These are phyloP conservation scores for Dolichopus griseipennis DNA, from an alignment of 2,888 invertebrate species.

Conservation along the genomic window DNA sequence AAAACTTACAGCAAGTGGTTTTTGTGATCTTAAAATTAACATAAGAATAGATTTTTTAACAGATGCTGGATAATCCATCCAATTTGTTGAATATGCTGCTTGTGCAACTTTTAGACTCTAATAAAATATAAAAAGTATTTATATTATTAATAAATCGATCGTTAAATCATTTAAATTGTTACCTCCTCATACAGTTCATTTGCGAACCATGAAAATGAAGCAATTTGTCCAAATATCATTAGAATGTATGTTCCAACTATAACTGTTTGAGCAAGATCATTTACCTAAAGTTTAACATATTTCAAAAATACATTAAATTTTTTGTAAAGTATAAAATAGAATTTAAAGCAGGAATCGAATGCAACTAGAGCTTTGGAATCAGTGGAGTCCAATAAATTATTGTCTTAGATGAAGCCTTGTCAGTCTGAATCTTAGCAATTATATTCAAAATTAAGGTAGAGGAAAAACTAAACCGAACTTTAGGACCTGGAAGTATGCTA, in stretches of 20 bases:
- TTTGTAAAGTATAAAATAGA: too few species aligned
- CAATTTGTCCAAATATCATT: constrained; percentile 37
- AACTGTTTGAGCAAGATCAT: constrained; percentile 29
- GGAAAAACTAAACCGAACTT: too few species aligned
- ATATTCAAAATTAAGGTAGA: too few species aligned
- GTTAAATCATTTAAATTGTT: neutral
- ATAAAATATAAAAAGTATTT: constrained; percentile 7
- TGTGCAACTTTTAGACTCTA: constrained; percentile 33
- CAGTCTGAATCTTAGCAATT: too few species aligned
- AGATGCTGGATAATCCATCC: constrained; percentile 30
- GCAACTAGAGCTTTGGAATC: too few species aligned
- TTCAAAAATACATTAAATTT: too few species aligned
- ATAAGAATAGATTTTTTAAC: constrained; percentile 31
- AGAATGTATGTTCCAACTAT: constrained; percentile 37
- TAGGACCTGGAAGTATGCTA: too few species aligned
- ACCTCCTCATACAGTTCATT: constrained; percentile 37
- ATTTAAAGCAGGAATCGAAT: too few species aligned
- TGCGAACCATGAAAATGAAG: constrained; percentile 39
- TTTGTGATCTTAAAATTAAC: constrained; percentile 35
- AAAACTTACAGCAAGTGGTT: constrained; percentile 31
- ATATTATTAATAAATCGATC: neutral
- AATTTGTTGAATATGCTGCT: constrained; percentile 37
- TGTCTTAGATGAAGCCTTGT: too few species aligned
- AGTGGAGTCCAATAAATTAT: too few species aligned
- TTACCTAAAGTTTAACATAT: constrained; percentile 28